phyloP scores from a whole-genome alignment of 2,797 vertebrate species.

The Myoxocephalus aenaeus region DNA sequence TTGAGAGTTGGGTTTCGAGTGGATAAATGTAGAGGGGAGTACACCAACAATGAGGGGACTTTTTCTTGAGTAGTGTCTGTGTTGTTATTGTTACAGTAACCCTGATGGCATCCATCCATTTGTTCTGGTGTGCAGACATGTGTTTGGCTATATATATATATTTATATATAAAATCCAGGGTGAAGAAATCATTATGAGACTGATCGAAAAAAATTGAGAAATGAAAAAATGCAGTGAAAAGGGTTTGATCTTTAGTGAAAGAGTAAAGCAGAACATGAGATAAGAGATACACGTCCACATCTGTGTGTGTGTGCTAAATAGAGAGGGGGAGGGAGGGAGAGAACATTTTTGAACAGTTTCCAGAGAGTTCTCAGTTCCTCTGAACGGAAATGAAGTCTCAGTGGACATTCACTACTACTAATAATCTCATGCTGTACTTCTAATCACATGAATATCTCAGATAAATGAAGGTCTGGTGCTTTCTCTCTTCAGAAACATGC shows the following conservation, averaged over 20 bases:
- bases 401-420: conserved; percentile 63
- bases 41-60: neutral
- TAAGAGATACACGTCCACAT: conserved; percentile 34
- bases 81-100: conserved; percentile 12
- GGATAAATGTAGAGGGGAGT: conserved; percentile 10
- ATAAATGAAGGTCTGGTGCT: no score
- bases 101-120: neutral
- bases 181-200: neutral
- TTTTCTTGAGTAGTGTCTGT: conserved; percentile 10
- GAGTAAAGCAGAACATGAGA: conserved; percentile 14
- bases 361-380: conserved; percentile 69
- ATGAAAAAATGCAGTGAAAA: conserved; percentile 3
- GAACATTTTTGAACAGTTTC: conserved; percentile 69
- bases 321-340: conserved; percentile 2
- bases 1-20: neutral
- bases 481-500: no score
- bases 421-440: conserved; percentile 35
- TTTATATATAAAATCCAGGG: neutral
- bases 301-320: conserved; percentile 25
- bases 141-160: no score
- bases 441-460: no score
- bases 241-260: conserved; percentile 1
- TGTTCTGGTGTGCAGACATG: conserved; percentile 2
- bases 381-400: conserved; percentile 75
- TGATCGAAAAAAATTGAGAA: neutral